These are phyloP conservation scores for Sebastes cheni DNA, from an alignment of 2,797 vertebrate species.

Conservation along the genomic window DNA sequence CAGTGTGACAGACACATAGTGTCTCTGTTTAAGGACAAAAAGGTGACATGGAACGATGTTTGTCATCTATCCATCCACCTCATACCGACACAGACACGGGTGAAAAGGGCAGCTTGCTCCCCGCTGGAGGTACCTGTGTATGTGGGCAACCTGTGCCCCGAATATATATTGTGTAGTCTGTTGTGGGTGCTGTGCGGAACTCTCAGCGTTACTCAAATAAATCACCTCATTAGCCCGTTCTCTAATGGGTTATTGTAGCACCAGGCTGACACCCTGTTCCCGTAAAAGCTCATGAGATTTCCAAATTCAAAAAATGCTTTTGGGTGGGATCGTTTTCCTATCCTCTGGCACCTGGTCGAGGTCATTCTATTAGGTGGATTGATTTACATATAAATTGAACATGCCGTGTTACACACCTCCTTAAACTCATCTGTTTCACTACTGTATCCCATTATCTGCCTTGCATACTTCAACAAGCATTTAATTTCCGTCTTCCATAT, in stretches of 20 bases:
- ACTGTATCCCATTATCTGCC: slow-evolving; percentile 73
- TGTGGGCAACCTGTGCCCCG: not conserved
- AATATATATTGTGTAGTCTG: slow-evolving; percentile 2
- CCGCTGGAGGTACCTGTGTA: not conserved
- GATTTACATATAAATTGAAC: slow-evolving; percentile 84
- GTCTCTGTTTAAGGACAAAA: slow-evolving; percentile 28
- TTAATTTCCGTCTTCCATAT: slow-evolving; percentile 71
- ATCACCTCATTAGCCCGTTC: slow-evolving; percentile 67
- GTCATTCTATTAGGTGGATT: slow-evolving; percentile 77
- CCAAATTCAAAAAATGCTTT: slow-evolving; percentile 52
- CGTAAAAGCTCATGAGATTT: slow-evolving; percentile 67
- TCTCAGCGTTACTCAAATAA: slow-evolving; percentile 35
- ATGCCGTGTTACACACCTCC: slow-evolving; percentile 64
- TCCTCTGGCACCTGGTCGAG: slow-evolving; percentile 71
- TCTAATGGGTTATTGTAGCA: slow-evolving; percentile 66
- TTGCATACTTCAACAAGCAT: slow-evolving; percentile 73
- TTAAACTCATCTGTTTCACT: slow-evolving; percentile 74
- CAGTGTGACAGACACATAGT: slow-evolving; percentile 42
- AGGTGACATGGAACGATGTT: slow-evolving; percentile 49
- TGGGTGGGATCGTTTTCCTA: slow-evolving; percentile 66
- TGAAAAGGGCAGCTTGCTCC: slow-evolving; percentile 39
- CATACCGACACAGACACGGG: not conserved
- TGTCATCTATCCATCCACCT: slow-evolving; percentile 52
- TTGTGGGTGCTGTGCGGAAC: not conserved
- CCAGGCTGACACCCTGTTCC: slow-evolving; percentile 48